phyloP scores from a whole-genome alignment of 2,888 invertebrate species.

The Perizoma affinitatum region DNA sequence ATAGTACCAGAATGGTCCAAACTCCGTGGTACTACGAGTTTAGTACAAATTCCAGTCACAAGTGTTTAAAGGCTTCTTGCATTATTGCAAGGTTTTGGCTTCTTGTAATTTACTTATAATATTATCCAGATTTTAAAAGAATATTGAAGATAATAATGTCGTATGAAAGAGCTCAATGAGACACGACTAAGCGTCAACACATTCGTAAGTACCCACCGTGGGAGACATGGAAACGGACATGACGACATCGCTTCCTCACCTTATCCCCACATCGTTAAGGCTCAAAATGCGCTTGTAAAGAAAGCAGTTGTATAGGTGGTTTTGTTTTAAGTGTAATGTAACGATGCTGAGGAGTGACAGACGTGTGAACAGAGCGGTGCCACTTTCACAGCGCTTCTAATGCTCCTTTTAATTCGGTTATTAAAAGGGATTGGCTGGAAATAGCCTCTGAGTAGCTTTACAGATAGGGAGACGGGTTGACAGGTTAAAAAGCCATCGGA shows the following conservation, averaged over 20 bases:
- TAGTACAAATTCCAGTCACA: too few species aligned
- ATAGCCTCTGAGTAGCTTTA: conserved; percentile 40
- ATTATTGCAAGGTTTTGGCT: too few species aligned
- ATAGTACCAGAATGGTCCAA: too few species aligned
- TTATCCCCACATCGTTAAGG: conserved; percentile 42
- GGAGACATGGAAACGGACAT: conserved; percentile 53
- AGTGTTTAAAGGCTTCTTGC: too few species aligned
- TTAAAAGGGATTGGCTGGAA: conserved; percentile 42
- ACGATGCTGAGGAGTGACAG: conserved; percentile 65
- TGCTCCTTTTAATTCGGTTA: conserved; percentile 47
- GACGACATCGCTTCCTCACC: conserved; percentile 33
- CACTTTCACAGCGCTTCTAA: conserved; percentile 66
- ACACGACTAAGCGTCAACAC: conserved; percentile 31
- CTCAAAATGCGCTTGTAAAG: conserved; percentile 30
- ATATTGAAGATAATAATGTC: not conserved
- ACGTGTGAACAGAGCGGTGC: conserved; percentile 71
- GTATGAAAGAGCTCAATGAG: conserved; percentile 6
- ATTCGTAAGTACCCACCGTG: conserved; percentile 66
- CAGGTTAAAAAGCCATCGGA: conserved; percentile 34
- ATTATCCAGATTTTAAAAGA: not conserved
- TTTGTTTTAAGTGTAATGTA: conserved; percentile 46
- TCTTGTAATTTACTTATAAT: too few species aligned
- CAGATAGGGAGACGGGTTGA: conserved; percentile 37
- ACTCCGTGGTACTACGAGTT: too few species aligned
- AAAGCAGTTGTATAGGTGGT: conserved; percentile 19